phyloP scores from a whole-genome alignment of 2,888 invertebrate genomes.

The Himalopsyche anomala region DNA sequence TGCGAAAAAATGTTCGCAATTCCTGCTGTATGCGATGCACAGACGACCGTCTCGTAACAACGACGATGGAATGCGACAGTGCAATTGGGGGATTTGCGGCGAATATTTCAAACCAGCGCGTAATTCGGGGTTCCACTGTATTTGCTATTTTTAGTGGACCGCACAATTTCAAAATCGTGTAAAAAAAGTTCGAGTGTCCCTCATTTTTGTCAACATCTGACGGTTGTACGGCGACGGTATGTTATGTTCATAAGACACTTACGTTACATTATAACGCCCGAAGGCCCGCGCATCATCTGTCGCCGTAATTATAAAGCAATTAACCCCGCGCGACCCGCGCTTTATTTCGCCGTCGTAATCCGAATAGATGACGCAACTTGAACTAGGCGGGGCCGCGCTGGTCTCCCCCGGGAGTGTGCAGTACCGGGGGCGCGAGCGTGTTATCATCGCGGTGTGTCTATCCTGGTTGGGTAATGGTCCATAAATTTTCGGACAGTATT shows the following conservation, averaged over 20 bases:
- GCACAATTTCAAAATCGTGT: no score
- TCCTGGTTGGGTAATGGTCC: not conserved
- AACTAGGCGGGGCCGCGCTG: not conserved
- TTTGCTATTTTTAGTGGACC: no score
- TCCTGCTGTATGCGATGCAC: no score
- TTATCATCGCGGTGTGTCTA: not conserved
- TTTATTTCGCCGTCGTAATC: not conserved
- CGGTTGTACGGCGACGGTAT: no score
- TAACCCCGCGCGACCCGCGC: constrained; percentile 8
- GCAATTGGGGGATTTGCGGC: no score
- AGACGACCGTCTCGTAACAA: no score
- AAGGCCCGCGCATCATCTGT: constrained; percentile 15
- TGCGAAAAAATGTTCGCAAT: no score
- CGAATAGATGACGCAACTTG: not conserved
- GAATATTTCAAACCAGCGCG: no score
- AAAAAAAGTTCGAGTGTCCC: no score
- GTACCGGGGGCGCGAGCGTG: not conserved
- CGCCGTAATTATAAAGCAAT: constrained; percentile 2
- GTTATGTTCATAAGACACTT: not conserved
- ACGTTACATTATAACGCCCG: not conserved
- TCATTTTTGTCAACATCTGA: no score
- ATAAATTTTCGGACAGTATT: not conserved
- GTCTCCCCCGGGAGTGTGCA: not conserved
- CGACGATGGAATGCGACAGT: no score
- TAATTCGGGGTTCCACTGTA: no score